Percentiles rank a stretch among this genome's conserved stretches.
Evolutionary conservation across 2,113 vertebrate genomes (phyloP).

Genomic region (Deroptyus accipitrinus): DNA sequence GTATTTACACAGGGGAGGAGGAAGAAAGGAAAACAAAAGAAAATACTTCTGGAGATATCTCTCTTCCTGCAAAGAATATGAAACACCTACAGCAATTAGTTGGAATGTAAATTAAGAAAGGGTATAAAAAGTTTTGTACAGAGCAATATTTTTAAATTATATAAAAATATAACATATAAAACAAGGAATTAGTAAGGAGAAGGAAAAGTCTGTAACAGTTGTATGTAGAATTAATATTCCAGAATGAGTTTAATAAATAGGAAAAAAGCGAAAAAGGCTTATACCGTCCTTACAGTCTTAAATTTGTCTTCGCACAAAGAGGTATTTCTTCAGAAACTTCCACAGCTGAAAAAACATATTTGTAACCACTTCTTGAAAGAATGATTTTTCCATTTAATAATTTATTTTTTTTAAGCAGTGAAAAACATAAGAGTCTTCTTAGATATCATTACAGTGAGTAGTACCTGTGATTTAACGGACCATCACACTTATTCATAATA

Average conservation of each 20-base stretch:
- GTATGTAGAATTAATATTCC: not conserved
- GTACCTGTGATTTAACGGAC: not conserved
- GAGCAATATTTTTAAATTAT: not conserved
- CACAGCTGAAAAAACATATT: not conserved
- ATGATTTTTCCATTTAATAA: not conserved
- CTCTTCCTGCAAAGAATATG: not conserved
- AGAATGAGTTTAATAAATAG: not conserved
- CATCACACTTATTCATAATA: not conserved
- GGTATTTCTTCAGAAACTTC: not conserved
- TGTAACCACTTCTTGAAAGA: not conserved
- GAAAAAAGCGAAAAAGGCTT: not conserved
- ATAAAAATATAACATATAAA: not conserved
- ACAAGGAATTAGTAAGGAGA: not conserved
- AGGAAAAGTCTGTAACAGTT: not conserved
- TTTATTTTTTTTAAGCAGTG: not conserved
- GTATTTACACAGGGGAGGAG: not conserved
- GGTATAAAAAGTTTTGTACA: not conserved
- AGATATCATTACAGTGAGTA: not conserved
- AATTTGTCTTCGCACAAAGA: not conserved
- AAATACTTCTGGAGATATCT: not conserved
- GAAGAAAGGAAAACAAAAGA: not conserved
- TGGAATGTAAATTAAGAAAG: not conserved
- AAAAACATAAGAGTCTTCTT: not conserved
- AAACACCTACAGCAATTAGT: not conserved
- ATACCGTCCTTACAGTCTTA: not conserved